Evolutionary conservation across 2,113 vertebrate species (phyloP).

Genomic region (Sardina pilchardus): DNA sequence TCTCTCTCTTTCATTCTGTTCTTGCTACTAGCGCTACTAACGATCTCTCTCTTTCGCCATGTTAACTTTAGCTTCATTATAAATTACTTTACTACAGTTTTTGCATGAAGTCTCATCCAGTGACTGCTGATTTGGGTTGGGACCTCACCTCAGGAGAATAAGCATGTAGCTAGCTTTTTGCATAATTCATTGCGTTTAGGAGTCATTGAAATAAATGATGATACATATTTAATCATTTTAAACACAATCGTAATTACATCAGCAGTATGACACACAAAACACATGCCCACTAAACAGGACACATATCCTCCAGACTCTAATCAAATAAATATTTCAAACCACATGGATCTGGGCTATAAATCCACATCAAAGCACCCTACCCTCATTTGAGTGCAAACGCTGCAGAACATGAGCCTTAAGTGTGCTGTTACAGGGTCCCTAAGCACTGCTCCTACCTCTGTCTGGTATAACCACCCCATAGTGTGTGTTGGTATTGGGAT

Average conservation of each 20-base stretch:
- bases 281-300: background rate
- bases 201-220: background rate
- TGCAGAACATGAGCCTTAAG: no score
- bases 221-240: background rate
- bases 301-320: background rate
- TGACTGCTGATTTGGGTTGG: background rate
- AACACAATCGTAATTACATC: background rate
- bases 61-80: no score
- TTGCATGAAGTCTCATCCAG: background rate
- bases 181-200: background rate
- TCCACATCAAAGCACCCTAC: background rate
- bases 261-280: background rate
- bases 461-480: conserved; percentile 88
- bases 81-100: no score
- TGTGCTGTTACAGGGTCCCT: background rate
- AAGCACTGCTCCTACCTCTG: conserved; percentile 73
- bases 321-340: background rate
- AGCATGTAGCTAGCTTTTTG: background rate
- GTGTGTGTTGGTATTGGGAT: conserved; percentile 75
- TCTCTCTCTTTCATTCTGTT: background rate
- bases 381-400: no score
- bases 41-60: no score
- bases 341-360: background rate
- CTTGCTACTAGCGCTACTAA: no score
- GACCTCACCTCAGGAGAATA: background rate